Conservation (phyloP, 1,140 invertebrate genomes). For the Tenebrio molitor region DNA sequence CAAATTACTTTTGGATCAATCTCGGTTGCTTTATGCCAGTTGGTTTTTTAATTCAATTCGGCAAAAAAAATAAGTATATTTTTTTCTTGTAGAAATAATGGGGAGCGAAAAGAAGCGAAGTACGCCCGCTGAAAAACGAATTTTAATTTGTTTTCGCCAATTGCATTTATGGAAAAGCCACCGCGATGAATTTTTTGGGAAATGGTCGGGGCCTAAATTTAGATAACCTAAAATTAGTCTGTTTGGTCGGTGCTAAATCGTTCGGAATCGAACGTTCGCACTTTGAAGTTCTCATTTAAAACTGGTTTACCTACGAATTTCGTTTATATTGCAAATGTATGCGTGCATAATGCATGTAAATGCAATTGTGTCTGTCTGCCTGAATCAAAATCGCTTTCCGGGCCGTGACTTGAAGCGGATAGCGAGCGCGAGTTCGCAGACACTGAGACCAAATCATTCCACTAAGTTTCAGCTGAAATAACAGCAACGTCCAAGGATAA, state of each 20-base stretch:
- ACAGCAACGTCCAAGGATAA: constrained; percentile 33
- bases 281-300: too few species aligned
- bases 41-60: too few species aligned
- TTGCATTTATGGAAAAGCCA: not conserved
- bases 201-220: not conserved
- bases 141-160: not conserved
- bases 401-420: constrained; percentile 47
- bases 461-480: constrained; percentile 25
- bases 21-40: too few species aligned
- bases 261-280: too few species aligned
- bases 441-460: constrained; percentile 42
- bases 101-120: too few species aligned
- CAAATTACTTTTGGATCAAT: too few species aligned
- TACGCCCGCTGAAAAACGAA: too few species aligned
- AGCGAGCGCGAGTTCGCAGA: constrained; percentile 43
- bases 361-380: constrained; percentile 46
- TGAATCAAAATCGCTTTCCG: constrained; percentile 47
- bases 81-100: too few species aligned
- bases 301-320: constrained; percentile 24
- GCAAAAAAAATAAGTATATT: too few species aligned
- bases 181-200: not conserved
- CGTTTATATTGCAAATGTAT: constrained; percentile 41
- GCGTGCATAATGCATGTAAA: constrained; percentile 44
- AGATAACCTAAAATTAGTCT: not conserved
- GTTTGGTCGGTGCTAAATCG: not conserved